Percentiles rank a stretch among this genome's conserved stretches.
Evolutionary conservation across 1,140 invertebrate genomes (phyloP).

Genomic region (Vanessa atalanta): DNA sequence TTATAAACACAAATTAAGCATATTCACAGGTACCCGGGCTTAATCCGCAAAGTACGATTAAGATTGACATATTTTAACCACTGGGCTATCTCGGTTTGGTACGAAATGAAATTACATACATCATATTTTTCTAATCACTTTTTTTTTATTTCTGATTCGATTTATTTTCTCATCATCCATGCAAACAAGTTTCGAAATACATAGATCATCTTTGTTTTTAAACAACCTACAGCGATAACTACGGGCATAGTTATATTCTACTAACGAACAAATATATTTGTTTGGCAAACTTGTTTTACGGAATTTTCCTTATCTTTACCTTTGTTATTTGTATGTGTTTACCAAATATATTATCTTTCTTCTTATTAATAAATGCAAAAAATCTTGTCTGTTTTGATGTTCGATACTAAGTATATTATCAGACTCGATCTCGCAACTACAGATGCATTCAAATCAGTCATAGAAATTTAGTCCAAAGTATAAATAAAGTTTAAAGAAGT

Average conservation of each 20-base stretch:
- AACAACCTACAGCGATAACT: constrained; percentile 4
- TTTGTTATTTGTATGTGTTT: constrained; percentile 16
- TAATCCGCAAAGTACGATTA: no score
- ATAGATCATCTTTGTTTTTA: constrained; percentile 46
- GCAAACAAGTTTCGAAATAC: constrained; percentile 24
- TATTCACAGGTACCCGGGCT: no score
- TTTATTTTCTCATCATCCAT: no score
- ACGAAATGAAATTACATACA: no score
- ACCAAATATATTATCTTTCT: constrained; percentile 3
- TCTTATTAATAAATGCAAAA: not conserved
- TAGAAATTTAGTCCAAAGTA: no score
- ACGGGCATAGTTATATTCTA: not conserved
- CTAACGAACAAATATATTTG: constrained; percentile 40
- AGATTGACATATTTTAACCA: no score
- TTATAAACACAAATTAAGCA: no score
- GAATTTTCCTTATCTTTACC: constrained; percentile 44
- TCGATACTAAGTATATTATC: not conserved
- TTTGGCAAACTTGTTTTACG: constrained; percentile 44
- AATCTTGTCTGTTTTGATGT: no score
- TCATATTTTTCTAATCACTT: no score
- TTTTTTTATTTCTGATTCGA: no score
- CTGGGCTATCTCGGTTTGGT: no score
- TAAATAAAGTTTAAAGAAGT: no score
- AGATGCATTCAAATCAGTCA: not conserved
- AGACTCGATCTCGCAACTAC: not conserved